Conservation (phyloP, 2,888 invertebrate genomes). For the Cordilura impudica region DNA sequence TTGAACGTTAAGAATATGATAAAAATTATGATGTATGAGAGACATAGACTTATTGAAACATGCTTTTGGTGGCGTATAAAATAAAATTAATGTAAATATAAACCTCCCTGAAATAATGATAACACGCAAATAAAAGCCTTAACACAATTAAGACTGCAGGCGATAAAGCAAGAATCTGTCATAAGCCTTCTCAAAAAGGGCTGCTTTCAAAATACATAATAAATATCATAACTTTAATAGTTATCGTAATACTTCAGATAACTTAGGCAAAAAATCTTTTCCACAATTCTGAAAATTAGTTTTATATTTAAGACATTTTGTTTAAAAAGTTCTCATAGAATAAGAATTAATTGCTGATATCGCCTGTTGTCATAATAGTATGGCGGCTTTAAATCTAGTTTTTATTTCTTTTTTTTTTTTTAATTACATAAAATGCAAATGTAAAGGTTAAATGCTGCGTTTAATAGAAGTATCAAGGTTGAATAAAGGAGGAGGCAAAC, state of each 20-base stretch:
- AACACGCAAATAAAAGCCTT: neutral
- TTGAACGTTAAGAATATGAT: neutral
- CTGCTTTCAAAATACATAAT: too few species aligned
- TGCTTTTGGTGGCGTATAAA: neutral
- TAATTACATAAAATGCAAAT: neutral
- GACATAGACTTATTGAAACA: slow-evolving; percentile 16
- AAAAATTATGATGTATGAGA: slow-evolving; percentile 9
- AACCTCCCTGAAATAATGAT: slow-evolving; percentile 10
- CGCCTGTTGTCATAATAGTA: too few species aligned
- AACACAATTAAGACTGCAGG: slow-evolving; percentile 27
- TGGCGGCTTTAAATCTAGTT: neutral
- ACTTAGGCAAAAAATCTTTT: too few species aligned
- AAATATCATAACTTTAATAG: too few species aligned
- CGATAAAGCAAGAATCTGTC: neutral
- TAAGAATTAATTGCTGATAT: too few species aligned
- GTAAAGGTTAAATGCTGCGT: neutral
- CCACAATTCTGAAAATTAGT: too few species aligned
- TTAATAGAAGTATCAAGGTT: neutral
- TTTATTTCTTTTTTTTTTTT: neutral
- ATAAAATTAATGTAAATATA: neutral
- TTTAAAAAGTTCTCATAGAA: too few species aligned
- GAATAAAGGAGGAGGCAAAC: neutral
- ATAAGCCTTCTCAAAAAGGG: neutral
- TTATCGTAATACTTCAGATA: too few species aligned
- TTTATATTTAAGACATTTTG: too few species aligned